Evolutionary conservation across 2,797 vertebrate species (phyloP).

Genomic region (Odontamblyopus rebecca): DNA sequence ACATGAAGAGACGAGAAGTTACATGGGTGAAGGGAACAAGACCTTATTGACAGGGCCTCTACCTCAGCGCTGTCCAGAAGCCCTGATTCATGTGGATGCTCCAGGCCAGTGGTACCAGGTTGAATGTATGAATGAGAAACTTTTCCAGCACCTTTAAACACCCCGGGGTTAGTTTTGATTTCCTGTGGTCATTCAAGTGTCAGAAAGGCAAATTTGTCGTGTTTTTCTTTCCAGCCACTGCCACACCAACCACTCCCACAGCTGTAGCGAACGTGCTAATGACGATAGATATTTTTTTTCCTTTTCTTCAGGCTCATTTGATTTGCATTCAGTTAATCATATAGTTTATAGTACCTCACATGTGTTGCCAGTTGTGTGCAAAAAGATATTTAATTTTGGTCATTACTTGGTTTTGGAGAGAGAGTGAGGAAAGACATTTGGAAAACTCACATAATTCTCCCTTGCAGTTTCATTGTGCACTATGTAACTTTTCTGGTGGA

Average conservation of each 20-base stretch:
- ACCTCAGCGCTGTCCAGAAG: slow-evolving; percentile 12
- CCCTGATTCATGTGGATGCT: slow-evolving; percentile 40
- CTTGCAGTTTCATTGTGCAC: no score
- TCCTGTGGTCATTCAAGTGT: slow-evolving; percentile 16
- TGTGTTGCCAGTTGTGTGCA: not conserved
- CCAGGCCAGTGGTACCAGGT: slow-evolving; percentile 27
- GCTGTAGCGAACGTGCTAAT: not conserved
- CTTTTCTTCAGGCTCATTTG: not conserved
- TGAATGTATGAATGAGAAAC: not conserved
- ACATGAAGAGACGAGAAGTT: slow-evolving; percentile 61
- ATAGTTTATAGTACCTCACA: not conserved
- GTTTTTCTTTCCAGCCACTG: slow-evolving; percentile 19
- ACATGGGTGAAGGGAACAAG: slow-evolving; percentile 84
- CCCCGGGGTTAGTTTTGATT: slow-evolving; percentile 14
- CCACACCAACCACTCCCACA: not conserved
- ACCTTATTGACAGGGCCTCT: slow-evolving; percentile 81
- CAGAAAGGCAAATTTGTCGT: slow-evolving; percentile 14
- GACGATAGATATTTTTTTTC: not conserved
- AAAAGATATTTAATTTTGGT: not conserved
- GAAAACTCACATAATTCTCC: not conserved
- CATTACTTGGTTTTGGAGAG: not conserved
- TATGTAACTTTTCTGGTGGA: no score
- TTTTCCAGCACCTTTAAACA: slow-evolving; percentile 12
- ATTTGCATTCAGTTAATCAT: not conserved
- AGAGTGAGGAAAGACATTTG: not conserved